These are phyloP conservation scores for Drosophila mettleri DNA, from an alignment of 2,888 invertebrate genomes.

Conservation along the genomic window DNA sequence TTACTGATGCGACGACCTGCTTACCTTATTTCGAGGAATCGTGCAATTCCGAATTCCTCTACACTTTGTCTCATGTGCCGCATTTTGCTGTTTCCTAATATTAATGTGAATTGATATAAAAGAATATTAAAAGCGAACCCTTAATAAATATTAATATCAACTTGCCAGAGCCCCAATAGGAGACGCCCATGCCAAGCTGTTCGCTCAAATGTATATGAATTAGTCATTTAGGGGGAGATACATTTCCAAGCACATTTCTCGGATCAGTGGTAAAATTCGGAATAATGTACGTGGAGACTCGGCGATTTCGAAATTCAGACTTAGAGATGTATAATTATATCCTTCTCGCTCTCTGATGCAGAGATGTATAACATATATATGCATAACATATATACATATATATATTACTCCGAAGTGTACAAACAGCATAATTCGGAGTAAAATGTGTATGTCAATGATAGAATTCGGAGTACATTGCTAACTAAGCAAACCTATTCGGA, in stretches of 20 bases:
- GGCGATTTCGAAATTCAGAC: too few relatives aligned
- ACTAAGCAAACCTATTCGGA: not conserved
- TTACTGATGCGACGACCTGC: not conserved
- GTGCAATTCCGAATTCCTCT: not conserved
- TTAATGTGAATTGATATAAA: too few relatives aligned
- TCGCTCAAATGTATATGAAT: not conserved
- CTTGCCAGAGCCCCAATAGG: not conserved
- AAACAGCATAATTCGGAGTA: too few relatives aligned
- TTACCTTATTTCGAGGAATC: not conserved
- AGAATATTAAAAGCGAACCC: not conserved
- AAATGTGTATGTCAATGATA: too few relatives aligned
- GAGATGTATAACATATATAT: too few relatives aligned
- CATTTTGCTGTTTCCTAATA: not conserved
- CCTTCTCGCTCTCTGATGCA: too few relatives aligned
- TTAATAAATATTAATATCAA: constrained; percentile 1
- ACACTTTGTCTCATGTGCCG: not conserved
- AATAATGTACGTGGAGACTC: not conserved
- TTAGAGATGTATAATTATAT: too few relatives aligned
- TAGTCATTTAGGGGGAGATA: not conserved
- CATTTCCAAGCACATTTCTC: not conserved
- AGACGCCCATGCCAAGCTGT: not conserved
- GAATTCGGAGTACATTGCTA: too few relatives aligned
- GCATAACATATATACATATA: too few relatives aligned
- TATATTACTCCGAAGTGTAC: too few relatives aligned
- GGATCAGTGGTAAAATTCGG: not conserved